These are phyloP conservation scores for Lomographa bimaculata DNA, from an alignment of 2,888 invertebrate species.

Conservation along the genomic window DNA sequence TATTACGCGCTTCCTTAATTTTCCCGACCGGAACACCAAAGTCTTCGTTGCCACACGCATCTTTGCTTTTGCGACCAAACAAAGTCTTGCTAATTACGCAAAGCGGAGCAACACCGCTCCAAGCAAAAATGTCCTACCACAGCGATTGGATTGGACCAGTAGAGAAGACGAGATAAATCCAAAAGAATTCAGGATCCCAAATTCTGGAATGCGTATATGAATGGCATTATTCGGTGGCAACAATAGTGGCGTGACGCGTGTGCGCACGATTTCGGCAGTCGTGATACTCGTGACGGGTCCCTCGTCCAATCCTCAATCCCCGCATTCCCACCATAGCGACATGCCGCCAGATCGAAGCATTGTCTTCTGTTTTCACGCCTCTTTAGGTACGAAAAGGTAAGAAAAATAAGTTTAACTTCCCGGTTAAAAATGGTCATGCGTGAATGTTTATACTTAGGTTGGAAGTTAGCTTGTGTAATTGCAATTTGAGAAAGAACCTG, in stretches of 20 bases:
- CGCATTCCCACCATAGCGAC: constrained; percentile 70
- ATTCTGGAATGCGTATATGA: constrained; percentile 31
- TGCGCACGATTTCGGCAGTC: constrained; percentile 66
- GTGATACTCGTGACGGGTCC: constrained; percentile 51
- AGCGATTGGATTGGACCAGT: too few relatives aligned
- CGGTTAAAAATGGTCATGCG: constrained; percentile 11
- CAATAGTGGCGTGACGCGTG: constrained; percentile 48
- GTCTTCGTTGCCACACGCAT: too few relatives aligned
- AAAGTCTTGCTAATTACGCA: too few relatives aligned
- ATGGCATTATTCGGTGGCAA: constrained; percentile 25
- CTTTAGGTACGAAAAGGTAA: constrained; percentile 24
- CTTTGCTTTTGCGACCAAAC: too few relatives aligned
- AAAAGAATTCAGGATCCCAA: constrained; percentile 4
- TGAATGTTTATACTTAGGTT: too few relatives aligned
- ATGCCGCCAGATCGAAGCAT: constrained; percentile 63
- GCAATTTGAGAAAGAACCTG: too few relatives aligned
- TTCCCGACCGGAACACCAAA: too few relatives aligned
- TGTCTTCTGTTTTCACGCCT: constrained; percentile 64
- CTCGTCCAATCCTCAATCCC: neutral
- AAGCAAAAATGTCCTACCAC: too few relatives aligned
- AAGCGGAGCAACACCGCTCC: too few relatives aligned
- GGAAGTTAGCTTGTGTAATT: too few relatives aligned
- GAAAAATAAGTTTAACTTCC: constrained; percentile 7
- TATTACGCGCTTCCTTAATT: too few relatives aligned
- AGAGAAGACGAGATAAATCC: too few relatives aligned